phyloP scores from a whole-genome alignment of 2,113 vertebrate genomes.

The Reinhardtius hippoglossoides region DNA sequence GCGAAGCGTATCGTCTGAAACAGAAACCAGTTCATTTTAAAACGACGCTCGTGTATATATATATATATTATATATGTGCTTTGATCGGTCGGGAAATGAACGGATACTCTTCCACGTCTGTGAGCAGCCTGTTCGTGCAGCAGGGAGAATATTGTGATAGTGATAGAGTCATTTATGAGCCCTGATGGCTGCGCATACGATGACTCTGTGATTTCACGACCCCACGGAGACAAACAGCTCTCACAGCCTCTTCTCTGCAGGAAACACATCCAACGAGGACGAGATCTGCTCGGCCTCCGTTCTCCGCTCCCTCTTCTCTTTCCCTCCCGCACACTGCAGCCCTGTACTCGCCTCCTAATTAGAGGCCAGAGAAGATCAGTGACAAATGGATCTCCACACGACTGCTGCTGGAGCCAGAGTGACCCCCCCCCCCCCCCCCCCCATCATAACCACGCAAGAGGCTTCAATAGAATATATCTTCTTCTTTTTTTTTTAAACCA shows the following conservation, averaged over 20 bases:
- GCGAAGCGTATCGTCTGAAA: not conserved
- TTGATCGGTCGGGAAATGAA: not conserved
- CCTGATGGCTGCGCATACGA: slow-evolving; percentile 42
- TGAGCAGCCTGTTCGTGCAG: slow-evolving; percentile 53
- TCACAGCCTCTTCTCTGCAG: slow-evolving; percentile 28
- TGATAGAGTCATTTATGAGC: slow-evolving; percentile 57
- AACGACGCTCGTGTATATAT: too few species aligned
- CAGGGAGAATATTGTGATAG: slow-evolving; percentile 48
- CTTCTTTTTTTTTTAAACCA: not conserved
- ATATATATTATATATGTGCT: not conserved
- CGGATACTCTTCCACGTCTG: slow-evolving; percentile 21
- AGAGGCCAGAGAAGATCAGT: slow-evolving; percentile 55
- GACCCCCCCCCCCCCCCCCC: not conserved
- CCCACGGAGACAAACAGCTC: slow-evolving; percentile 40
- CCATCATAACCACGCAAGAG: slow-evolving; percentile 11
- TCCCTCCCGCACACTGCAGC: slow-evolving; percentile 9
- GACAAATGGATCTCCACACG: slow-evolving; percentile 48
- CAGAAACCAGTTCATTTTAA: too few species aligned
- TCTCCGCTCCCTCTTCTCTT: slow-evolving; percentile 23
- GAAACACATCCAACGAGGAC: slow-evolving; percentile 31
- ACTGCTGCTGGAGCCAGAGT: slow-evolving; percentile 29
- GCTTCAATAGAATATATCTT: slow-evolving; percentile 2
- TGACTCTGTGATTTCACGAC: slow-evolving; percentile 42
- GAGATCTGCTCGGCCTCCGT: slow-evolving; percentile 10
- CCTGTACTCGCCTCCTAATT: slow-evolving; percentile 60